Evolutionary conservation across 2,113 vertebrate genomes (phyloP), one percentile per base, ranked within the genome.

Genomic region (Seriola rivoliana): DNA sequence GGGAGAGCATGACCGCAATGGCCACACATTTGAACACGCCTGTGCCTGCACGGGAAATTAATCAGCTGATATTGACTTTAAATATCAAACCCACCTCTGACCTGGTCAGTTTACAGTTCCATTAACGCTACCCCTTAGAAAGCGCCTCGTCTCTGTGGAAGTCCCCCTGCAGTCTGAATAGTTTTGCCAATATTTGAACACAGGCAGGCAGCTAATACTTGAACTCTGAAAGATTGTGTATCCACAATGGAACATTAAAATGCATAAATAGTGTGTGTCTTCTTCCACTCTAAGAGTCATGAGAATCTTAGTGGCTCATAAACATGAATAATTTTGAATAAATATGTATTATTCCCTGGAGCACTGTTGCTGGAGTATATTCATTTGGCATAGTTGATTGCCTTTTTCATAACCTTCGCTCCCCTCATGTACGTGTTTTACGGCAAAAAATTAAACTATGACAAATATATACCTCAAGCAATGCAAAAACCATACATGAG

Each of bases 251-350:
- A 72, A 10, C 76, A 92, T 91, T 90, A 87, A 85, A 88, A 87
- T 90, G 85, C 75, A 89, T 84, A 80, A 86, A 89, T 57, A 75
- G 67, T 78, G 60, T 85, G 76, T 81, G 76, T 89, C 65, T 80
- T 59, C 62, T 85, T 88, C 87, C 78, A 84, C 74, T 80, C 63
- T 50, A 69, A 64, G 77, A 88, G 78, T 86, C 81, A 81, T 68
- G 80, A 82, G 63, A 84, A 92, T 87, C 85, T 91, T 80, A 73
- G 81, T 80, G 84, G 76, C 87, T 80, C 82, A 84, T 91, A 81
- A 92, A 90, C 86, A 89, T 71, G 82, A 90, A 91, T 91, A 85
- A 86, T 85, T 93, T 88, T 82, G 78, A 90, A 91, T 91, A 89
- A 92, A 92, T 93, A 90, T 89, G 85, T 78, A 89, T 92, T 93